Conservation (phyloP, 2,797 vertebrate species). For the Lithobates sylvaticus region DNA sequence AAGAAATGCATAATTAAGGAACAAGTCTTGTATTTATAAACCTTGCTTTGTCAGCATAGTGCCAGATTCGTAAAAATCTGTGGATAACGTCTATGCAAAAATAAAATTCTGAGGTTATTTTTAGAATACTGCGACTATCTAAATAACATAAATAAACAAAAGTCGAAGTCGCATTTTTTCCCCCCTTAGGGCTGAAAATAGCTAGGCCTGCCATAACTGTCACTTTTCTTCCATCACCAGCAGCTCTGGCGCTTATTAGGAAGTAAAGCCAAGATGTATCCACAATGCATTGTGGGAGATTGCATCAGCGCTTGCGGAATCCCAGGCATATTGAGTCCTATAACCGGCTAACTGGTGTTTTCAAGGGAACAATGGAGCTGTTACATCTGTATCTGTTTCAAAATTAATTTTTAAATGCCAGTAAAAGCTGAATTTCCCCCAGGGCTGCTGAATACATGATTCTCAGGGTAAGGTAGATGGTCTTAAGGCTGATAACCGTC, state of each 20-base stretch:
- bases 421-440: constrained; percentile 46
- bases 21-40: too few relatives aligned
- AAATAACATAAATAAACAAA: too few relatives aligned
- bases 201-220: neutral
- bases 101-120: too few relatives aligned
- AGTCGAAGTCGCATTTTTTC: too few relatives aligned
- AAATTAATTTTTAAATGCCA: constrained; percentile 46
- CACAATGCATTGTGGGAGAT: constrained; percentile 24
- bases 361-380: constrained; percentile 18
- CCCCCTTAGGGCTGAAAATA: too few relatives aligned
- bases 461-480: neutral
- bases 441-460: constrained; percentile 31
- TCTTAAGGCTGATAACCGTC: neutral
- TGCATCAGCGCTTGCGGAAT: neutral
- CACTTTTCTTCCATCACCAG: neutral
- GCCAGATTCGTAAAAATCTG: too few relatives aligned
- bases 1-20: too few relatives aligned
- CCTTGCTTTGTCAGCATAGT: too few relatives aligned
- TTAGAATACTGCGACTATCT: too few relatives aligned
- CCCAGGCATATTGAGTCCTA: constrained; percentile 8
- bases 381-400: constrained; percentile 50
- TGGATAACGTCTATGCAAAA: too few relatives aligned
- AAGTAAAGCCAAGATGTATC: neutral
- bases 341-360: constrained; percentile 32
- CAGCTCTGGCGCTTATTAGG: too few relatives aligned